Evolutionary conservation across 1,140 invertebrate genomes (phyloP), one percentile per base, ranked within the genome.

Genomic region (Lucilia cuprina): DNA sequence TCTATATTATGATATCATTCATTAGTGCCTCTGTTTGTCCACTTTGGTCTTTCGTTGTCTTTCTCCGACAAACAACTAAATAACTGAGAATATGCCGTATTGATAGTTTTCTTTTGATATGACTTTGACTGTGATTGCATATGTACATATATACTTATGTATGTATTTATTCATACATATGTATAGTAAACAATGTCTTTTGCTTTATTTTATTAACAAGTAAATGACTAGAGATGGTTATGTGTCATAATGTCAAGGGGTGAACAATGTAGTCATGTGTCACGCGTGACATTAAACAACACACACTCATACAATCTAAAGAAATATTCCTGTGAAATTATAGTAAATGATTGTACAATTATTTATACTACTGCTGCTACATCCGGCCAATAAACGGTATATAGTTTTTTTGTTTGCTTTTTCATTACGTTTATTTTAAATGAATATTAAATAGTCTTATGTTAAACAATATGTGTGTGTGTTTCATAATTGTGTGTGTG

Each of bases 251-350:
- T 60, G 65, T 70, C 65, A 70, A 70, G 19, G 5, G 65, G 55
- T 60, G n/a, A 70, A 70, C 55, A 60, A 60, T 60, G 55, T 60
- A n/a, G n/a, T 70, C 65, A 70, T 70, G 21, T 70, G 65, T 70
- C 65, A 70, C 65, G 65, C 65, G 65, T 70, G 65, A 21, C 65
- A 70, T 60, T 60, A n/a, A n/a, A 60, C 1, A 30, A 30, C 25
- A 30, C 25, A 30, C 55, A 60, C 25, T 2, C 25, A 30, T 17
- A 60, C 55, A 60, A 60, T 60, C 14, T 60, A n/a, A 60, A n/a
- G 14, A 60, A 60, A 60, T n/a, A 41, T 10, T 8, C 5, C 41
- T 41, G 41, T 41, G n/a, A 17, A n/a, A 14, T 60, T 41, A 41
- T 41, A 41, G 10, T 17, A 17, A 60, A 60, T 60, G 14, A n/a